These are phyloP conservation scores for Phrixothrix hirtus DNA, from an alignment of 2,888 invertebrate genomes.

Conservation along the genomic window DNA sequence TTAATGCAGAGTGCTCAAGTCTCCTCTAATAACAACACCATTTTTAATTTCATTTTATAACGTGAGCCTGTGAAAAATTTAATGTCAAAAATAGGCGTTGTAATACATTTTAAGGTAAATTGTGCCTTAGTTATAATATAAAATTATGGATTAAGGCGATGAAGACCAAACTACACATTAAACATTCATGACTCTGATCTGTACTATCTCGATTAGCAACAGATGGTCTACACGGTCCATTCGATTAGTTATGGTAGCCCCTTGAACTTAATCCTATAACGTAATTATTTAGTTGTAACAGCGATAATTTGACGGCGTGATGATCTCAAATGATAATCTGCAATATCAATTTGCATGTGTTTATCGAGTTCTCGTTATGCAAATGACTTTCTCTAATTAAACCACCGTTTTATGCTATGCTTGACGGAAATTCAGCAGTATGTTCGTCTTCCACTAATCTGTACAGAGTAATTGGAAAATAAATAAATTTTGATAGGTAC, in stretches of 20 bases:
- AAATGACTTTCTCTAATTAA: constrained; percentile 13
- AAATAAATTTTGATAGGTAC: background rate
- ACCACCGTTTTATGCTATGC: background rate
- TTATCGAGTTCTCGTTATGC: constrained; percentile 17
- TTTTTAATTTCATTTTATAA: too few relatives aligned
- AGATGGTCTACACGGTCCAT: constrained; percentile 28
- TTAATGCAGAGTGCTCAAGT: too few relatives aligned
- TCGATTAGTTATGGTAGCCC: constrained; percentile 26
- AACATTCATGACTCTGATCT: constrained; percentile 36
- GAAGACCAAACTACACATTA: constrained; percentile 28
- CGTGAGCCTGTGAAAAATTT: too few relatives aligned
- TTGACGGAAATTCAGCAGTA: background rate
- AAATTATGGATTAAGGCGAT: constrained; percentile 20
- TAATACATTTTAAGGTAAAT: too few relatives aligned
- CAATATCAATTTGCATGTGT: constrained; percentile 26
- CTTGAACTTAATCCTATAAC: constrained; percentile 29
- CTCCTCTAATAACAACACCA: too few relatives aligned
- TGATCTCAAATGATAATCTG: constrained; percentile 24
- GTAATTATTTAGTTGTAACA: constrained; percentile 33
- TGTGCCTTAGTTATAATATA: constrained; percentile 16
- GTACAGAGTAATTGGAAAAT: constrained; percentile 7
- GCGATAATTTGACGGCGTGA: constrained; percentile 17
- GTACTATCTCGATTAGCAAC: constrained; percentile 36
- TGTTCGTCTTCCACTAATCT: background rate
- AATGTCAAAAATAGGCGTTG: too few relatives aligned